Evolutionary conservation across 2,888 invertebrate species (phyloP).

Genomic region (Drosophila austrosaltans): DNA sequence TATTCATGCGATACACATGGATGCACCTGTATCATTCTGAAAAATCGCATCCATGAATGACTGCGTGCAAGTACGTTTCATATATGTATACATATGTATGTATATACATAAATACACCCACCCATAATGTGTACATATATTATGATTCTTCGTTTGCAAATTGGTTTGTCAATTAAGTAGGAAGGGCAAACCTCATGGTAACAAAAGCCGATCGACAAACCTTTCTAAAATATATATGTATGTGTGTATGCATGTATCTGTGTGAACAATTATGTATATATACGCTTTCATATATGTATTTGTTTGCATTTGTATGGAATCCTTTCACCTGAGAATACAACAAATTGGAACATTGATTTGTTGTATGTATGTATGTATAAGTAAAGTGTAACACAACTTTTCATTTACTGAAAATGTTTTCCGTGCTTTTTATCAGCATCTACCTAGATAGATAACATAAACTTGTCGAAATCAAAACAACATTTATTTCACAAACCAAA

Average conservation of each 20-base stretch:
- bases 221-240: background rate
- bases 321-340: background rate
- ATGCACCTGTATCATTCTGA: background rate
- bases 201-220: conserved; percentile 4
- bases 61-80: background rate
- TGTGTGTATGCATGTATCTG: background rate
- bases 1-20: background rate
- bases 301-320: conserved; percentile 2
- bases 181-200: background rate
- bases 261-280: background rate
- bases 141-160: background rate
- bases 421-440: background rate
- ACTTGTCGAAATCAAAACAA: background rate
- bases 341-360: background rate
- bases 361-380: too few relatives aligned
- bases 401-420: background rate
- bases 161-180: background rate
- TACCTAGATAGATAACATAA: background rate
- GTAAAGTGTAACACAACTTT: background rate
- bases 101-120: background rate
- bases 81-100: background rate
- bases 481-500: background rate
- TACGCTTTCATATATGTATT: background rate
- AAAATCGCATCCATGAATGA: background rate
- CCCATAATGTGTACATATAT: background rate